Base-by-base conservation (phyloP, 2,888 invertebrate species). In the Aphidoletes aphidimyza region DNA sequence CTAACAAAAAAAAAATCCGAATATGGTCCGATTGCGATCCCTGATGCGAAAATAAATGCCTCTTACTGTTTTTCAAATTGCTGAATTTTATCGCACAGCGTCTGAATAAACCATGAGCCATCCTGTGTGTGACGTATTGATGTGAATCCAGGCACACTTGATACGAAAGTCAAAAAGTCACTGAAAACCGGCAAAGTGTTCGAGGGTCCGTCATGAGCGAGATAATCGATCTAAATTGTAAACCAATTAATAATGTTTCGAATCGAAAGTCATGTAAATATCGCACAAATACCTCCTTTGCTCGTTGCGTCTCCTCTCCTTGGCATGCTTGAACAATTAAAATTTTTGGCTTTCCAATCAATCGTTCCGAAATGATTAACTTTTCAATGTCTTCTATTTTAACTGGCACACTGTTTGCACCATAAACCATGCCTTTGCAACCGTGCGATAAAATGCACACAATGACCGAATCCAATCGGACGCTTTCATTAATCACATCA, bases 321-420 rank as follows among this genome's bases (percentile, higher is more conserved):
- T 93, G 93, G 85, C 93, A 93, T 0, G 92, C 91, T 88, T 93
- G 93, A 59, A 93, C 89, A 83, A 93, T 90, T 0, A 93, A 87
- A 84, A 93, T 87, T 88, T 93, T 93, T 19, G 92, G 91, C 87
- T 92, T 92, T 1, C 89, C 89, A 1, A 87, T 86, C 30, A 93
- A 88, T 83, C 89, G 87, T 8, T 86, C 87, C 1, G 88, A 88
- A 59, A 91, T 90, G 84, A 93, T 88, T 86, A 91, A 90, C 83
- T 89, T 88, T 85, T 91, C 89, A 14, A 93, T 91, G n/a, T 88
- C 88, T 0, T 88, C 87, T 9, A 91, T 89, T 85, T 89, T 86
- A 0, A 92, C 88, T 0, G 90, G 89, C 54, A 92, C 89, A 86
- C 91, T 91, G 84, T 92, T 90, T 0, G 88, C 88, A 0, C 92